Evolutionary conservation across 2,797 vertebrate genomes (phyloP).

Genomic region (Hemitrygon akajei): DNA sequence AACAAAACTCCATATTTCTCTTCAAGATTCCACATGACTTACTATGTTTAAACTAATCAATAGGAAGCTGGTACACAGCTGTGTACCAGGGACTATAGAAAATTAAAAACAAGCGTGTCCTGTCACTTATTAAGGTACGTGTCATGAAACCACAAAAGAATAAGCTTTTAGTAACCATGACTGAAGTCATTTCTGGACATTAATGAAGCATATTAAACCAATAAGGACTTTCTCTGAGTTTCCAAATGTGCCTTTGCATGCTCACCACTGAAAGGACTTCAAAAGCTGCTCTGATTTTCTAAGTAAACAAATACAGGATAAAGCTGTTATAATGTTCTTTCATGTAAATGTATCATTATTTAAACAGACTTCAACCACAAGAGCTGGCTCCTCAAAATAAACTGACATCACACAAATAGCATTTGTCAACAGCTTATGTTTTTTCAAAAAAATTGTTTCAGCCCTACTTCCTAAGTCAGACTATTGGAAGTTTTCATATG

Average conservation of each 20-base stretch:
- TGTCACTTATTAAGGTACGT: slow-evolving; percentile 2
- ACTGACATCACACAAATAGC: not conserved
- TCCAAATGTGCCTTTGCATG: not conserved
- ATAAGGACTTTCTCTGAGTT: not conserved
- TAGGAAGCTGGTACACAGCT: slow-evolving; percentile 24
- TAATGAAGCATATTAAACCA: slow-evolving; percentile 25
- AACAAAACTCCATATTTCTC: not conserved
- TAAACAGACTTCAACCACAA: not conserved
- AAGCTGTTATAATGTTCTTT: not conserved
- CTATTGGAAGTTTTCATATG: not conserved
- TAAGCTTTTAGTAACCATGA: not conserved
- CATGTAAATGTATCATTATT: slow-evolving; percentile 10
- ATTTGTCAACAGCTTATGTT: not conserved
- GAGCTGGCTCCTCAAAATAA: not conserved
- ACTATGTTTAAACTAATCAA: not conserved
- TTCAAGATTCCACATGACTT: not conserved
- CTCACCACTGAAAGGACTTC: slow-evolving; percentile 11
- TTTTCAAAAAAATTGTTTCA: not conserved
- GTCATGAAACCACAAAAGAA: slow-evolving; percentile 26
- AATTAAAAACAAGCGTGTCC: slow-evolving; percentile 21
- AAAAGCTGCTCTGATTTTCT: not conserved
- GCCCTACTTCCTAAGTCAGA: too few relatives aligned
- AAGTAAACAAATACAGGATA: slow-evolving; percentile 1
- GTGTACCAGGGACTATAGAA: not conserved
- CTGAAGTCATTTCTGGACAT: slow-evolving; percentile 20